Conservation (phyloP, 2,113 vertebrate genomes). For the Mugil cephalus region DNA sequence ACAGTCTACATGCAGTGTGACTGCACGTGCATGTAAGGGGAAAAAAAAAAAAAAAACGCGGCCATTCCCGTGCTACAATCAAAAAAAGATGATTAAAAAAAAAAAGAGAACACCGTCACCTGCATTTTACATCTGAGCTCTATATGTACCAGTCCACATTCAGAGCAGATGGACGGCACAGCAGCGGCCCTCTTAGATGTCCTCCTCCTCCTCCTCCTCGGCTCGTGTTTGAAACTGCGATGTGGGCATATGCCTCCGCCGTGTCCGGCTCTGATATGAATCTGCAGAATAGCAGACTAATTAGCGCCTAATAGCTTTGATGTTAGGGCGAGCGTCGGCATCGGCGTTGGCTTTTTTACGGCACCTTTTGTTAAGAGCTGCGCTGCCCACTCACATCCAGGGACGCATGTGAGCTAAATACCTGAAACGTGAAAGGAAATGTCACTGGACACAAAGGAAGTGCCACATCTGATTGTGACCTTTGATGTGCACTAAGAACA, state of each 20-base stretch:
- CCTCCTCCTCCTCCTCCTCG: slow-evolving; percentile 53
- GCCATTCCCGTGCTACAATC: too few relatives aligned
- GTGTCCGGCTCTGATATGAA: slow-evolving; percentile 57
- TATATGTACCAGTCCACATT: slow-evolving; percentile 54
- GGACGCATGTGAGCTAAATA: slow-evolving; percentile 33
- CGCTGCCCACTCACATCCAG: not conserved
- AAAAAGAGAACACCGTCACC: not conserved
- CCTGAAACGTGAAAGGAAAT: slow-evolving; percentile 54
- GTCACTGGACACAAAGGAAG: slow-evolving; percentile 55
- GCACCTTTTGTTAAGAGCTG: not conserved
- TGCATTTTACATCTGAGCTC: slow-evolving; percentile 41
- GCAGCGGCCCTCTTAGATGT: slow-evolving; percentile 70
- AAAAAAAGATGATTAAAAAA: too few relatives aligned
- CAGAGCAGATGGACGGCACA: slow-evolving; percentile 77
- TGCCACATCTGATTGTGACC: slow-evolving; percentile 54
- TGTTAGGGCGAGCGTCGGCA: not conserved
- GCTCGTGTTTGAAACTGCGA: slow-evolving; percentile 62
- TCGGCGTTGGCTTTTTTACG: not conserved
- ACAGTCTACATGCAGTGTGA: not conserved
- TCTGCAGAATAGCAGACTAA: slow-evolving; percentile 42
- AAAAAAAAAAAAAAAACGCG: too few relatives aligned
- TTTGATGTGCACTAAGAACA: slow-evolving; percentile 62
- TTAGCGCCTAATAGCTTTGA: slow-evolving; percentile 35
- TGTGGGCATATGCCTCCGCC: slow-evolving; percentile 62
- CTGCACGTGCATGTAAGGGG: not conserved